Percentiles rank a stretch among this genome's conserved stretches.
Evolutionary conservation across 2,797 vertebrate genomes (phyloP).

Genomic region (Sylvia borin): DNA sequence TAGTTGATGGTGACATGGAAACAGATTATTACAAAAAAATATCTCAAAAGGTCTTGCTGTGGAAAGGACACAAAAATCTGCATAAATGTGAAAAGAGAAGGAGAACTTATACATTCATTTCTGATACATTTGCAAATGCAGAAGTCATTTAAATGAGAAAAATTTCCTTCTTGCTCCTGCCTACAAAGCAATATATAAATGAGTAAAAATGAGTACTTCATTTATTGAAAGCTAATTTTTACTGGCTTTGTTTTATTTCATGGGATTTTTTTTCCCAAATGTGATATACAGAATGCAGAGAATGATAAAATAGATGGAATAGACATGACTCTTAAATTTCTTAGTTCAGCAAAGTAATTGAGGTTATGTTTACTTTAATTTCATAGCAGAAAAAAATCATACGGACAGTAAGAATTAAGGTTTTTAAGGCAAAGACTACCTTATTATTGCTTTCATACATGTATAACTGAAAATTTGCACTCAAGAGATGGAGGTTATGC

Average conservation of each 20-base stretch:
- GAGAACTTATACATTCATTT: not conserved
- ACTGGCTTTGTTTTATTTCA: not conserved
- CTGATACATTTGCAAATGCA: not conserved
- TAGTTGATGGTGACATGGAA: not conserved
- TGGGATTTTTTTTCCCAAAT: not conserved
- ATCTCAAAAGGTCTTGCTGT: not conserved
- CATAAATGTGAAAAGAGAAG: not conserved
- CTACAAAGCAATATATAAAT: not conserved
- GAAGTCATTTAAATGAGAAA: not conserved
- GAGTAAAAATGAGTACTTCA: fast-evolving
- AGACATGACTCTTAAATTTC: not conserved
- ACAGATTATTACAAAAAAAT: not conserved
- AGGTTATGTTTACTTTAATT: not conserved
- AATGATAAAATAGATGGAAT: not conserved
- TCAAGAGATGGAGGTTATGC: not conserved
- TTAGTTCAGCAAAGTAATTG: not conserved
- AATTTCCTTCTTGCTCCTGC: not conserved
- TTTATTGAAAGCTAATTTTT: not conserved
- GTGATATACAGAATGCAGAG: not conserved
- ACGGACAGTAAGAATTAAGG: not conserved
- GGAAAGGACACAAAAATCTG: not conserved
- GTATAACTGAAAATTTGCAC: not conserved
- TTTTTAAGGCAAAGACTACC: not conserved
- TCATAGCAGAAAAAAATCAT: not conserved
- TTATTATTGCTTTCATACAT: not conserved